Percentiles rank a stretch among this genome's conserved stretches.
These are phyloP conservation scores for Phylloscopus trochilus DNA, from an alignment of 2,113 vertebrate genomes.

Conservation along the genomic window DNA sequence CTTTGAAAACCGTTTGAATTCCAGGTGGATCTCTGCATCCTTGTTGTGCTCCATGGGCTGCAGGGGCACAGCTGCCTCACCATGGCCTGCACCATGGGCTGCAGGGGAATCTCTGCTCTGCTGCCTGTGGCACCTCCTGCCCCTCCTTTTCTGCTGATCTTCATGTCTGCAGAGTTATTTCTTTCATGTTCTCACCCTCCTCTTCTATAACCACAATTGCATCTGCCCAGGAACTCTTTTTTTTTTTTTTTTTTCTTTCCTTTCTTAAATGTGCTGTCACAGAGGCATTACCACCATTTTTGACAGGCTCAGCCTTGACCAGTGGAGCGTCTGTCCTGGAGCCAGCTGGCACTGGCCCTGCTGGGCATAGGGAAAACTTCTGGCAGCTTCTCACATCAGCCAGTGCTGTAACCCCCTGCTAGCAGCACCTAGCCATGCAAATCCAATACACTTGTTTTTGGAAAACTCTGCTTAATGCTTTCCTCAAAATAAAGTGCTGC, in stretches of 20 bases:
- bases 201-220: not conserved
- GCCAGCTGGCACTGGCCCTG: not conserved
- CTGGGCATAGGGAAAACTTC: not conserved
- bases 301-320: not conserved
- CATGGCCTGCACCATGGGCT: not conserved
- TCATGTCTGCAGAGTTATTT: not conserved
- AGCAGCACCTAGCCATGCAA: fast-evolving
- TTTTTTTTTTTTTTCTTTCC: not conserved
- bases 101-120: not conserved
- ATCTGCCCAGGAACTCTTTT: not conserved
- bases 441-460: not conserved
- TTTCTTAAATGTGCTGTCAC: not conserved
- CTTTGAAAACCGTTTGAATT: not conserved
- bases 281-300: not conserved
- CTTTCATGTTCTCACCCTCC: not conserved
- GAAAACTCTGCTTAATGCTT: not conserved
- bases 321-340: not conserved
- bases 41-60: not conserved
- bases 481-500: not conserved
- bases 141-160: not conserved
- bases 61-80: not conserved
- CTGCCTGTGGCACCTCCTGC: not conserved
- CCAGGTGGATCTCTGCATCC: not conserved
- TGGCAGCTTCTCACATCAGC: not conserved
- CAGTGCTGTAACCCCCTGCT: too few species aligned